Evolutionary conservation across 2,113 vertebrate species (phyloP).

Genomic region (Gymnocephalus cernua): DNA sequence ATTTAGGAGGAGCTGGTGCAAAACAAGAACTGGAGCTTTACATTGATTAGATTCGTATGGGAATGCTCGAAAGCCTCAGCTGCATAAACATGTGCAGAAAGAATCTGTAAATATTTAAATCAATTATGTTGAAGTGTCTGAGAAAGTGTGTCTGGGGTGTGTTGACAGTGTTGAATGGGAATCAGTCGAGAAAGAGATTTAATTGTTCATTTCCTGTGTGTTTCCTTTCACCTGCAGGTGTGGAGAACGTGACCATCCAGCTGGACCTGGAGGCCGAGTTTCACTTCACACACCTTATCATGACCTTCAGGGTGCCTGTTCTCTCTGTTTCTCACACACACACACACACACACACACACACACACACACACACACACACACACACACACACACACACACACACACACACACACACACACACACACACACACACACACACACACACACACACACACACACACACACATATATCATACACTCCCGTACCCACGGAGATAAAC

Average conservation of each 20-base stretch:
- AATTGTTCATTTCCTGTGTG: conserved; percentile 46
- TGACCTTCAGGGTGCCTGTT: conserved; percentile 96
- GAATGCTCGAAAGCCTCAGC: background rate
- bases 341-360: background rate
- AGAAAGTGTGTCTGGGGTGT: background rate
- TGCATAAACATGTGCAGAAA: conserved; percentile 7
- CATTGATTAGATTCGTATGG: conserved; percentile 12
- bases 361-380: conserved; percentile 1
- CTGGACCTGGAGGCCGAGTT: conserved; percentile 97
- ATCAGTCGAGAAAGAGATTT: background rate
- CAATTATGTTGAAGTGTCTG: background rate
- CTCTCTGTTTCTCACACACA: background rate
- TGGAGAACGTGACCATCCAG: conserved; percentile 96
- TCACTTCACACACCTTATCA: conserved; percentile 99
- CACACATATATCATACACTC: background rate
- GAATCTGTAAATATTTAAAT: conserved; percentile 16
- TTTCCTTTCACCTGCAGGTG: conserved; percentile 79
- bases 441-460: conserved; percentile 12
- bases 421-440: background rate
- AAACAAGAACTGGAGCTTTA: background rate
- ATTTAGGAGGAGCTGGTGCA: background rate
- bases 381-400: conserved; percentile 1
- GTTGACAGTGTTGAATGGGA: background rate
- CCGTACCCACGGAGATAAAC: conserved; percentile 35
- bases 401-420: conserved; percentile 9